Base-by-base conservation (phyloP, 2,888 invertebrate genomes). In the Drosophila meridiana region DNA sequence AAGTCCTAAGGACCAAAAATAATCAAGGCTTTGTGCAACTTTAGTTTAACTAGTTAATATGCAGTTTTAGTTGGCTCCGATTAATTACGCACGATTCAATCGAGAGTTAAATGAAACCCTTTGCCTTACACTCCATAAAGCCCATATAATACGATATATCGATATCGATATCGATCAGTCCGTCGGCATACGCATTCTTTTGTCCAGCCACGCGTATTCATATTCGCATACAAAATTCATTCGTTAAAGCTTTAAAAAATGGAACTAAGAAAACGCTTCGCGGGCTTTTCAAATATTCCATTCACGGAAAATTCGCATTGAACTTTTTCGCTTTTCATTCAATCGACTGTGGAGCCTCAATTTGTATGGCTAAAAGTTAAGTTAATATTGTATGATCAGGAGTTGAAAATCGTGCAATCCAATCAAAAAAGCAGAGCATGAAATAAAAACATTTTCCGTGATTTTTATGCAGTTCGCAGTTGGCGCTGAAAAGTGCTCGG, bases 1-100 rank as follows among this genome's bases (percentile, higher is more conserved):
- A 63, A 72, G 55, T 13, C 43, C 28, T 36, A 32, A 63, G 38
- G 14, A 38, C 53, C 28, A n/a, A 38, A 55, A 55, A 55, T 55
- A 55, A 38, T 55, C 14, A 38, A 26, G n/a, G 53, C 53, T 36
- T 38, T 28, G 28, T 55, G 26, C 53, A 55, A 38, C 53, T 38
- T 11, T 14, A 38, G 6, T 55, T 38, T 5, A 55, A 55, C 38
- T 38, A 38, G 38, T 28, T 38, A 28, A 14, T 38, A 55, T 6
- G 11, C 6, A 36, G 26, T 36, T 50, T 34, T 4, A 20, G 32
- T 4, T 13, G 47, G n/a, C 30, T 6, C 6, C 0, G 2, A 47
- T 36, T 13, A 13, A 53, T 26, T 53, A 14, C 36, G 1, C 5
- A 34, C n/a, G 5, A 8, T 20, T 34, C 50, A 52, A 48, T 2